These are phyloP conservation scores for Sebastes aleutianus DNA, from an alignment of 2,797 vertebrate genomes.

Conservation along the genomic window DNA sequence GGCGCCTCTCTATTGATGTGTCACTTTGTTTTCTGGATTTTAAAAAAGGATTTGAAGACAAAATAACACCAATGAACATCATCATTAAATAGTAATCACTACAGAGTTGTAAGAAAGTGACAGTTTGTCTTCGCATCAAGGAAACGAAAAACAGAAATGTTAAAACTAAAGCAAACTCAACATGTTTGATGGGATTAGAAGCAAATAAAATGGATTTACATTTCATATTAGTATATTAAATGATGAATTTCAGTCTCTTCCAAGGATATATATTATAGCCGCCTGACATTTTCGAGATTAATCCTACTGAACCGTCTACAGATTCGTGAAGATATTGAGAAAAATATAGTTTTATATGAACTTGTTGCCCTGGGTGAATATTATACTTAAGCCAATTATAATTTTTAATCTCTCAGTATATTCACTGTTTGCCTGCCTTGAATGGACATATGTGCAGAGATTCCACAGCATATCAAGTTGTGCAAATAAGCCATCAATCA, in stretches of 20 bases:
- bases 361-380: conserved; percentile 8
- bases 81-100: not conserved
- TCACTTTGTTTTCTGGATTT: not conserved
- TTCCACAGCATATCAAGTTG: conserved; percentile 16
- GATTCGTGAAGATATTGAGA: conserved; percentile 6
- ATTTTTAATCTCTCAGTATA: conserved; percentile 15
- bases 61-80: not conserved
- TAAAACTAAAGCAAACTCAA: not conserved
- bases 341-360: conserved; percentile 6
- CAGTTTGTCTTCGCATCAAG: not conserved
- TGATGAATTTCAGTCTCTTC: not conserved
- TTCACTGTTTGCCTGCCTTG: conserved; percentile 6
- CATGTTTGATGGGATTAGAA: conserved; percentile 9
- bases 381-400: conserved; percentile 26
- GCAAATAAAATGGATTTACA: conserved; percentile 9
- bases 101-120: not conserved
- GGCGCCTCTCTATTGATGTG: not conserved
- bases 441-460: conserved; percentile 5
- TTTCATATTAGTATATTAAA: conserved; percentile 4
- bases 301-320: conserved; percentile 4
- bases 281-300: conserved; percentile 20
- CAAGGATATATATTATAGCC: not conserved
- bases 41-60: not conserved
- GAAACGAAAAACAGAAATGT: not conserved
- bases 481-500: conserved; percentile 31